These are phyloP conservation scores for Hypolimnas misippus DNA, from an alignment of 2,888 invertebrate genomes.

Conservation along the genomic window DNA sequence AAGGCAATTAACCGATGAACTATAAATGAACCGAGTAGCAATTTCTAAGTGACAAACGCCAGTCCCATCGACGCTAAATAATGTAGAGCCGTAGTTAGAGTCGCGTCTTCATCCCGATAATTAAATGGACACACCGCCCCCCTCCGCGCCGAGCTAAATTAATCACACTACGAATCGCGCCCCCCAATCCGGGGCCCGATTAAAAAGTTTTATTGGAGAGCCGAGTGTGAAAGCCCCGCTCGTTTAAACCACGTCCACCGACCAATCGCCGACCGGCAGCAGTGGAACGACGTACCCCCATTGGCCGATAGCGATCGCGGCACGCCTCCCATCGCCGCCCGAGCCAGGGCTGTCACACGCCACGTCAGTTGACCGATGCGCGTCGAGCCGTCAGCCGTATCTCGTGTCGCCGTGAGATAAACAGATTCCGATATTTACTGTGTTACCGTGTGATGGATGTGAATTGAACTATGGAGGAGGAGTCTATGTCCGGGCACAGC, in stretches of 20 bases:
- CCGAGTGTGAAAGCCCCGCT: slow-evolving; percentile 70
- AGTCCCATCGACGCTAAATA: slow-evolving; percentile 79
- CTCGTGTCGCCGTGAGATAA: slow-evolving; percentile 60
- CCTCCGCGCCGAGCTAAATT: slow-evolving; percentile 69
- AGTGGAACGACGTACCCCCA: slow-evolving; percentile 50
- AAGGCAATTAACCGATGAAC: slow-evolving; percentile 69
- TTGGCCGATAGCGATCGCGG: slow-evolving; percentile 57
- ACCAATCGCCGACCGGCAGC: slow-evolving; percentile 60
- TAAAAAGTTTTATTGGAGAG: slow-evolving; percentile 83
- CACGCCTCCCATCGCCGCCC: slow-evolving; percentile 70
- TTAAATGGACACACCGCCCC: slow-evolving; percentile 59
- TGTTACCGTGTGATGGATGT: slow-evolving; percentile 82
- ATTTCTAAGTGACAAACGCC: slow-evolving; percentile 80
- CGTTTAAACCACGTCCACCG: slow-evolving; percentile 55
- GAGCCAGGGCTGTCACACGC: slow-evolving; percentile 73
- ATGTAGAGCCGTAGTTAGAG: slow-evolving; percentile 79
- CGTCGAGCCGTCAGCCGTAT: slow-evolving; percentile 81
- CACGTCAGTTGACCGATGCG: slow-evolving; percentile 82
- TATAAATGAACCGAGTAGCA: slow-evolving; percentile 77
- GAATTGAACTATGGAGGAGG: slow-evolving; percentile 77
- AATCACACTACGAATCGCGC: slow-evolving; percentile 83
- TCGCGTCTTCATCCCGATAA: slow-evolving; percentile 82
- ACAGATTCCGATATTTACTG: slow-evolving; percentile 63
- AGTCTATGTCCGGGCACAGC: slow-evolving; percentile 80
- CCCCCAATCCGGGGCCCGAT: slow-evolving; percentile 79